Evolutionary conservation across 2,113 vertebrate species (phyloP).

Genomic region (Symphodus melops): DNA sequence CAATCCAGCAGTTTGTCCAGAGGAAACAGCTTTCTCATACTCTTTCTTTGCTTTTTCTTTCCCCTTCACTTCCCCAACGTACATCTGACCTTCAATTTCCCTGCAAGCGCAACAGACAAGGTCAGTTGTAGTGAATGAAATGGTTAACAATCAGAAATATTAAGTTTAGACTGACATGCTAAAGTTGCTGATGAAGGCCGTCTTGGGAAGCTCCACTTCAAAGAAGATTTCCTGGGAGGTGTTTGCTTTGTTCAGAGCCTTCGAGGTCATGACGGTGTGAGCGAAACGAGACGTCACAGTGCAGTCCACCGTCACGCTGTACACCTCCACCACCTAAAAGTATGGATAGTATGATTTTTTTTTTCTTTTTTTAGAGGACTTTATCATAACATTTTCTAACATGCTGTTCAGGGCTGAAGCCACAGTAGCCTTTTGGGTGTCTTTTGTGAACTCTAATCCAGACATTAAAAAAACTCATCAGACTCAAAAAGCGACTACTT

Average conservation of each 20-base stretch:
- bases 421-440: too few relatives aligned
- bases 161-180: conserved; percentile 85
- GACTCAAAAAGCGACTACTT: background rate
- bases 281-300: conserved; percentile 91
- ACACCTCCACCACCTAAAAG: conserved; percentile 68
- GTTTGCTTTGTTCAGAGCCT: conserved; percentile 87
- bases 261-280: conserved; percentile 91
- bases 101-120: conserved; percentile 68
- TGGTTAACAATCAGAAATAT: background rate
- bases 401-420: too few relatives aligned
- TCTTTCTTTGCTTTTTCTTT: conserved; percentile 91
- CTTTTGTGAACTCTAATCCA: too few relatives aligned
- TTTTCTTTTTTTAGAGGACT: conserved; percentile 83
- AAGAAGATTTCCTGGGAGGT: conserved; percentile 88
- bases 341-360: conserved; percentile 68
- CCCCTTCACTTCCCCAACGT: conserved; percentile 90
- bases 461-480: background rate
- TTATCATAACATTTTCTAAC: background rate
- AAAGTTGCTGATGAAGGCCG: conserved; percentile 93
- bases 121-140: background rate
- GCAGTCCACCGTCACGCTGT: conserved; percentile 87
- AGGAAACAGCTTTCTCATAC: conserved; percentile 90
- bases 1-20: conserved; percentile 90
- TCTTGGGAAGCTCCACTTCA: conserved; percentile 91
- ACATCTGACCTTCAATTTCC: conserved; percentile 87